phyloP scores from a whole-genome alignment of 2,113 vertebrate species.

The Egretta garzetta region DNA sequence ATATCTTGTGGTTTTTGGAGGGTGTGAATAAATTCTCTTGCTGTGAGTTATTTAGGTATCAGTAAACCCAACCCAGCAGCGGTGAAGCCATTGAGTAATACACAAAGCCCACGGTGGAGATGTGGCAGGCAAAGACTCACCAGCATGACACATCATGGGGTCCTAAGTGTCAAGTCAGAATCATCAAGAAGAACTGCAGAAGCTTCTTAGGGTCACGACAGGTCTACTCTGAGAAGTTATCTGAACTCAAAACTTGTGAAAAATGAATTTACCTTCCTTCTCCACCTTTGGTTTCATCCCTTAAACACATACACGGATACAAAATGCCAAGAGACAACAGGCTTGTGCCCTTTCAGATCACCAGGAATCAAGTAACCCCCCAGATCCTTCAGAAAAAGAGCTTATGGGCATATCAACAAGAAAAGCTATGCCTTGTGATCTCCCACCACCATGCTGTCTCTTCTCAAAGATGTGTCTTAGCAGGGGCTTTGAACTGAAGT shows the following conservation, averaged over 20 bases:
- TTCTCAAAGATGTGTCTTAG: neutral
- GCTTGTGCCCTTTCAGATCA: neutral
- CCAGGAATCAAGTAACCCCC: no score
- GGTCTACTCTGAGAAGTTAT: neutral
- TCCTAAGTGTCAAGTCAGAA: neutral
- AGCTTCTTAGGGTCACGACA: accelerated
- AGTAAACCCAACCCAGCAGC: neutral
- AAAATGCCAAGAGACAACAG: neutral
- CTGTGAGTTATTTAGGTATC: slow-evolving; percentile 64
- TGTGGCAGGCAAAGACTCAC: neutral
- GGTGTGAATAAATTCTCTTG: slow-evolving; percentile 71
- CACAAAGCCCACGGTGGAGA: neutral
- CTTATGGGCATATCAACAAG: neutral
- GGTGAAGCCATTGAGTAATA: slow-evolving; percentile 28
- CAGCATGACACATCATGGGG: neutral
- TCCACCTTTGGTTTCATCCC: accelerated
- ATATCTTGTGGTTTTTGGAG: slow-evolving; percentile 74
- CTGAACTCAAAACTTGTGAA: neutral
- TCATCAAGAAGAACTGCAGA: neutral
- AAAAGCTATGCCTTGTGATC: neutral
- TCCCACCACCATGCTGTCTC: neutral
- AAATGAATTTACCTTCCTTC: neutral
- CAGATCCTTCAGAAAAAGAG: neutral
- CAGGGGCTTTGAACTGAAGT: neutral
- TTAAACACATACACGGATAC: accelerated